phyloP scores from a whole-genome alignment of 2,113 vertebrate species.

The Pollimyrus isidori region DNA sequence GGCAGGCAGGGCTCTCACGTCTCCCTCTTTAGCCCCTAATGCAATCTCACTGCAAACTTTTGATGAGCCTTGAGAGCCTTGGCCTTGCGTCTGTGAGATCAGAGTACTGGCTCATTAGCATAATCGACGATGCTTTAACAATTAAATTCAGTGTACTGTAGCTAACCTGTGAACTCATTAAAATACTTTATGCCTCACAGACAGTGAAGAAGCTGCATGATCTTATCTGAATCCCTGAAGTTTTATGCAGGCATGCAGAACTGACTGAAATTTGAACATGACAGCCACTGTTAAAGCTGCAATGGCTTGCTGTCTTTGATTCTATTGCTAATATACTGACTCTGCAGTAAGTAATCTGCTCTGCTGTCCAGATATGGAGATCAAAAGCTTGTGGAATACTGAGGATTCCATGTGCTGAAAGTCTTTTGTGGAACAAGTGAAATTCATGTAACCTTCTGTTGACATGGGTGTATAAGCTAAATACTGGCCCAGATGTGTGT shows the following conservation, averaged over 20 bases:
- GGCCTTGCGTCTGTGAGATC: neutral
- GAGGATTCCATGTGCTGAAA: neutral
- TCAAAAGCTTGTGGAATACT: neutral
- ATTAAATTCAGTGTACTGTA: neutral
- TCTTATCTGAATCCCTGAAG: neutral
- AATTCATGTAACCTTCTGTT: neutral
- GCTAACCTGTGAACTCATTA: neutral
- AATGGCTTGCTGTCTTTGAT: neutral
- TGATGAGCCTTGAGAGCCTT: neutral
- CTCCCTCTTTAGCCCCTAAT: no score
- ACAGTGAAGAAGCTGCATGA: neutral
- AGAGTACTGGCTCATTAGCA: neutral
- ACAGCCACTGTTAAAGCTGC: neutral
- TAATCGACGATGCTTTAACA: neutral
- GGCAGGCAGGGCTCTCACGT: no score
- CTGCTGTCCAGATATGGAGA: neutral
- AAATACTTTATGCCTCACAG: neutral
- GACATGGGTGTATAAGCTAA: neutral
- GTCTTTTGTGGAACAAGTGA: neutral
- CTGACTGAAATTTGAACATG: neutral
- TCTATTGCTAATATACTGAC: neutral
- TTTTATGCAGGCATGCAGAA: neutral
- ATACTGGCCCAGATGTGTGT: neutral
- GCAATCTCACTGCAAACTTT: no score
- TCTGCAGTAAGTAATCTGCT: neutral